Percentiles rank a stretch among this genome's conserved stretches.
Conservation (phyloP, 2,113 vertebrate genomes). For the Tylochromis polylepis region DNA sequence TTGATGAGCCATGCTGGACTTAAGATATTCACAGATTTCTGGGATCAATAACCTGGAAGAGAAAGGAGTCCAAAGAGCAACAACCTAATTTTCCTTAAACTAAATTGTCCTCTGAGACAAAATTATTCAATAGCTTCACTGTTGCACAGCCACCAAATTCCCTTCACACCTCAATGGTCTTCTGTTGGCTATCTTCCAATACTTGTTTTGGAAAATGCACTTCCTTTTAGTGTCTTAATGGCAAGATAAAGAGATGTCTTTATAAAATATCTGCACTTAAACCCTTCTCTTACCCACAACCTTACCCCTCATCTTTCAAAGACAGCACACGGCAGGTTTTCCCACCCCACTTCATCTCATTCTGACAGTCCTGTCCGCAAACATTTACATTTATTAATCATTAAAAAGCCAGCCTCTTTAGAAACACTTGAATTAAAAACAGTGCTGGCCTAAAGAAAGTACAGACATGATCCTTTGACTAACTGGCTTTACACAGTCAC, state of each 20-base stretch:
- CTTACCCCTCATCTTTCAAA: neutral
- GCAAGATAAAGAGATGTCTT: neutral
- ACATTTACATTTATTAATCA: neutral
- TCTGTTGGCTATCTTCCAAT: neutral
- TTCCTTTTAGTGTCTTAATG: neutral
- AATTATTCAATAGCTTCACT: neutral
- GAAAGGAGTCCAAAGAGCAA: neutral
- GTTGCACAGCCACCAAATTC: neutral
- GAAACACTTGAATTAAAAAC: neutral
- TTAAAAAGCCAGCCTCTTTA: neutral
- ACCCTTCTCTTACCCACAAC: neutral
- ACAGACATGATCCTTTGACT: neutral
- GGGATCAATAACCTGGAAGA: neutral
- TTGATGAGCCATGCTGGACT: neutral
- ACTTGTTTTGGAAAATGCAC: neutral
- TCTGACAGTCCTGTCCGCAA: neutral
- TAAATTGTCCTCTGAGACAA: neutral
- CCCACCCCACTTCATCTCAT: neutral
- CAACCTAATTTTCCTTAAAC: neutral
- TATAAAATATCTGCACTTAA: neutral
- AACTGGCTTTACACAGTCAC: neutral
- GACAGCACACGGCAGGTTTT: neutral
- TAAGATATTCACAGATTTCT: neutral
- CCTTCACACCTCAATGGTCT: neutral
- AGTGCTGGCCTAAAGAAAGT: neutral